Evolutionary conservation across 2,888 invertebrate species (phyloP).

Genomic region (Candidula unifasciata): DNA sequence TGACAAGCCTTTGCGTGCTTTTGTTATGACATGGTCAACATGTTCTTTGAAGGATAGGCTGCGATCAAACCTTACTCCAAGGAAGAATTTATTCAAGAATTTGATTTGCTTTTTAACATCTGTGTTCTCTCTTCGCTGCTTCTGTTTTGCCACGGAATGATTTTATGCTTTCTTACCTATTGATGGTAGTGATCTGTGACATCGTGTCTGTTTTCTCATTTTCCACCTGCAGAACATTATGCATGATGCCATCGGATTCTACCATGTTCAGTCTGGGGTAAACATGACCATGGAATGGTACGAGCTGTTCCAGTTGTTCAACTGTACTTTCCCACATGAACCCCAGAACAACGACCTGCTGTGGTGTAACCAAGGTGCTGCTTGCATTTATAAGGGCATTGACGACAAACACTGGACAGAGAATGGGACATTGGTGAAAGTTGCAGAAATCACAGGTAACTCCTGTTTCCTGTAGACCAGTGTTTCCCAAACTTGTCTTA

Average conservation of each 20-base stretch:
- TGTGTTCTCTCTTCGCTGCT: no score
- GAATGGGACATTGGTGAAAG: slow-evolving; percentile 69
- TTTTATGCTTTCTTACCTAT: no score
- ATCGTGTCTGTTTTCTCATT: background rate
- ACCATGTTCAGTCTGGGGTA: slow-evolving; percentile 65
- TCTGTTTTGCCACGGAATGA: no score
- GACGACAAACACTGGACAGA: slow-evolving; percentile 70
- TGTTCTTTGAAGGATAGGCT: no score
- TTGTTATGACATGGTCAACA: no score
- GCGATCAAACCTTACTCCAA: no score
- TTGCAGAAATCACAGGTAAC: slow-evolving; percentile 68
- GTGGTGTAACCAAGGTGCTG: slow-evolving; percentile 75
- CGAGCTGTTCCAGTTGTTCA: slow-evolving; percentile 73
- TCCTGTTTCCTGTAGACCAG: no score
- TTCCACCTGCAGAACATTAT: slow-evolving; percentile 66
- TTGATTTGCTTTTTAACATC: no score
- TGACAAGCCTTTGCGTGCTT: no score
- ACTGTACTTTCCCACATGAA: slow-evolving; percentile 74
- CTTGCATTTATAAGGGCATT: slow-evolving; percentile 72
- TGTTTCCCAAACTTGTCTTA: no score
- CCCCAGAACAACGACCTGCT: slow-evolving; percentile 57
- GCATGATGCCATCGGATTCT: slow-evolving; percentile 74
- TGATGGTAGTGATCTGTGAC: no score
- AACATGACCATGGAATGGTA: slow-evolving; percentile 76
- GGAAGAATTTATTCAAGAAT: no score